Conservation (phyloP, 1,140 invertebrate species). For the Lamellibrachia luymesi region DNA sequence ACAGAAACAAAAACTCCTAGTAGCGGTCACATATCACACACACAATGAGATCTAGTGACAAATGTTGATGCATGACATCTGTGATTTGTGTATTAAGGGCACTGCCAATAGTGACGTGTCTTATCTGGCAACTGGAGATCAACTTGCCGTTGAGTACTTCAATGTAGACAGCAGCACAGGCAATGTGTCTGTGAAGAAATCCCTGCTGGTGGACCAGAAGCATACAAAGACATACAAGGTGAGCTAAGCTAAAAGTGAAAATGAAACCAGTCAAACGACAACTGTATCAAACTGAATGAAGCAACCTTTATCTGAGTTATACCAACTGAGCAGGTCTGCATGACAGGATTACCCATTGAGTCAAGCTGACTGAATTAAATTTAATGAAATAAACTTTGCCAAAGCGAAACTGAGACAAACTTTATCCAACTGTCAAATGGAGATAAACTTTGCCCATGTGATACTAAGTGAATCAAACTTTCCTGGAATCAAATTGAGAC, state of each 20-base stretch:
- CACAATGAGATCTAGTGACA: not conserved
- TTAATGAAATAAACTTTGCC: not conserved
- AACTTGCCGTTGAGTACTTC: constrained; percentile 36
- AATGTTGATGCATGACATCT: not conserved
- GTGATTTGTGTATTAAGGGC: not conserved
- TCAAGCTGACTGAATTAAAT: not conserved
- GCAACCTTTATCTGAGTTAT: not conserved
- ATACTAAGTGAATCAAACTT: too few relatives aligned
- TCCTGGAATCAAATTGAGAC: too few relatives aligned
- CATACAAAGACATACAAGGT: constrained; percentile 18
- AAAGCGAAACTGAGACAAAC: not conserved
- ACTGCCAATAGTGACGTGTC: constrained; percentile 14
- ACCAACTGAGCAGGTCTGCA: not conserved
- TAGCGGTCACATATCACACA: not conserved
- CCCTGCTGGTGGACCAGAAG: constrained; percentile 2
- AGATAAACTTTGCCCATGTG: too few relatives aligned
- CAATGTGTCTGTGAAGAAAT: constrained; percentile 18
- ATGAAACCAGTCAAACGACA: not conserved
- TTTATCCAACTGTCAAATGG: not conserved
- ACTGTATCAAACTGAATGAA: not conserved
- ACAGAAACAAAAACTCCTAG: not conserved
- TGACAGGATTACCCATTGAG: not conserved
- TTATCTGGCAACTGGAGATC: constrained; percentile 28
- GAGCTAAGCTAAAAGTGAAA: not conserved
- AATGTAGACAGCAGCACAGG: constrained; percentile 34